Evolutionary conservation across 2,113 vertebrate genomes (phyloP).

Genomic region (Prochilodus magdalenae): DNA sequence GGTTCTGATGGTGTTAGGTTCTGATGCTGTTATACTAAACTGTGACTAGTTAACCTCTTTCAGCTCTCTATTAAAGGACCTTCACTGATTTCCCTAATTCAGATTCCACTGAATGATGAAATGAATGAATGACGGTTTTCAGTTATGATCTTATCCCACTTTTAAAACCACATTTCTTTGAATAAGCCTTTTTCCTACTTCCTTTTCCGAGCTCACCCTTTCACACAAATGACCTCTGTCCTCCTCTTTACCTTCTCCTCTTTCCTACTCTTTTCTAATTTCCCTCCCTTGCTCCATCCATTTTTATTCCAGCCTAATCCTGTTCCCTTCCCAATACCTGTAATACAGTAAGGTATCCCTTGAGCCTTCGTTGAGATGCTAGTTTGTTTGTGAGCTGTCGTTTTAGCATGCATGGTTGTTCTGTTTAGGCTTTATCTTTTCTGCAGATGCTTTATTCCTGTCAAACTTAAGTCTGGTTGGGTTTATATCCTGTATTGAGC

Average conservation of each 20-base stretch:
- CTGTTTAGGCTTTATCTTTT: constrained; percentile 18
- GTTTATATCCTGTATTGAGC: too few species aligned
- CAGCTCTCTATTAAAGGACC: neutral
- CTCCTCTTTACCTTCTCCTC: neutral
- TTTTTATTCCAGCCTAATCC: constrained; percentile 68
- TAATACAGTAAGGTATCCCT: constrained; percentile 70
- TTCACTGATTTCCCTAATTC: neutral
- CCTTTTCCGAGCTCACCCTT: neutral
- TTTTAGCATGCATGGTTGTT: neutral
- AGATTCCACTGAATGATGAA: neutral
- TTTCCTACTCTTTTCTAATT: neutral
- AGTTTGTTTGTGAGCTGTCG: constrained; percentile 16
- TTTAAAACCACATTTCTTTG: constrained; percentile 2
- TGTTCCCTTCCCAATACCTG: constrained; percentile 58
- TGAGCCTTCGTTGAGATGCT: neutral
- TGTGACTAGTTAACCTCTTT: neutral
- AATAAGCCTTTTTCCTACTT: constrained; percentile 1
- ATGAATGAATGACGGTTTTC: neutral
- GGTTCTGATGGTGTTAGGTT: neutral
- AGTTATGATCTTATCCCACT: neutral
- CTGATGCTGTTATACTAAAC: neutral
- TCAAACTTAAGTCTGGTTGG: neutral
- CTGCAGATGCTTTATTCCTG: neutral
- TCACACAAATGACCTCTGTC: neutral
- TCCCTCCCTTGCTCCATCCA: neutral